A percentile compares a stretch with the other conserved stretches of the same genome.
phyloP scores from a whole-genome alignment of 2,797 vertebrate species.

The Pipistrellus nathusii region DNA sequence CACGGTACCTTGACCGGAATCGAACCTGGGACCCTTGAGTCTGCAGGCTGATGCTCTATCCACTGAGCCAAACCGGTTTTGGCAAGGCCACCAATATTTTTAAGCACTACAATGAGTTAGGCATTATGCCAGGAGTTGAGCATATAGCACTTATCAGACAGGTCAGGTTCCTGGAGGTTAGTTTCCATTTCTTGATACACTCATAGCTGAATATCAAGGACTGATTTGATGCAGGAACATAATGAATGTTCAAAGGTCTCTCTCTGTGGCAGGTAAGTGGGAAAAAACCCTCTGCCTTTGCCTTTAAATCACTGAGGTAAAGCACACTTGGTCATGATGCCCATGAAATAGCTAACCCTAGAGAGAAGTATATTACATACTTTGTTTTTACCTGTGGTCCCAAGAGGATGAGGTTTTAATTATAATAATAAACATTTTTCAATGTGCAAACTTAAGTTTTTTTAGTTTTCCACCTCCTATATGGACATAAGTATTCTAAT shows the following conservation, averaged over 20 bases:
- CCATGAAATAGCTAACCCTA: neutral
- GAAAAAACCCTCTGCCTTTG: neutral
- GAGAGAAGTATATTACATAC: neutral
- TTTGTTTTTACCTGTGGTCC: constrained; percentile 6
- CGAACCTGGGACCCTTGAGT: too few relatives aligned
- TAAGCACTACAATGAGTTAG: neutral
- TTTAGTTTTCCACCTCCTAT: neutral
- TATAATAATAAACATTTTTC: constrained; percentile 24
- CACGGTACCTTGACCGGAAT: too few relatives aligned
- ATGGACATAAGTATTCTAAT: neutral
- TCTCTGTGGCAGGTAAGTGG: neutral
- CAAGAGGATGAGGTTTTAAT: constrained; percentile 36
- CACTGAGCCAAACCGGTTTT: too few relatives aligned
- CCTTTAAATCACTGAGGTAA: constrained; percentile 7
- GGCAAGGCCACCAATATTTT: neutral
- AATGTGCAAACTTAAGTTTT: constrained; percentile 33
- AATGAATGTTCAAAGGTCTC: neutral
- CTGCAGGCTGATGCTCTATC: too few relatives aligned
- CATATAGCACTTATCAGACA: constrained; percentile 9
- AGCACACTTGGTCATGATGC: neutral
- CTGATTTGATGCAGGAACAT: neutral
- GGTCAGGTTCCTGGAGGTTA: neutral
- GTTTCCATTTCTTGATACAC: constrained; percentile 52
- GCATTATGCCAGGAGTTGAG: neutral
- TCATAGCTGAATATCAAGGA: neutral